Conservation (phyloP, 2,888 invertebrate genomes). For the Eremobia ochroleuca region DNA sequence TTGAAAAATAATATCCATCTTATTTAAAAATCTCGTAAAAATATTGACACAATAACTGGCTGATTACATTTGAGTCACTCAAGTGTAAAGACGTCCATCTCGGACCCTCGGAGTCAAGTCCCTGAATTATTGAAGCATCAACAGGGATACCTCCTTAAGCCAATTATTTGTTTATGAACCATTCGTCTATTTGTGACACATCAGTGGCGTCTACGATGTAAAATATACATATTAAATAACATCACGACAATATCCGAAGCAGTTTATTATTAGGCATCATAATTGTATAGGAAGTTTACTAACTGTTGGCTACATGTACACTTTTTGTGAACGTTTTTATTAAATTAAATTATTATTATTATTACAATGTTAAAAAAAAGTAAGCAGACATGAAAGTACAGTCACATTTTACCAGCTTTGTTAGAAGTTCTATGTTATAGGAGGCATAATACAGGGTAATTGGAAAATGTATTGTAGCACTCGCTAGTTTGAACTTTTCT, state of each 20-base stretch:
- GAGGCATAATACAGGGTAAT: not conserved
- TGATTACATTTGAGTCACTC: constrained; percentile 42
- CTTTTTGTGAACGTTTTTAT: too few relatives aligned
- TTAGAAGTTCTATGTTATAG: not conserved
- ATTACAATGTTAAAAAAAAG: too few relatives aligned
- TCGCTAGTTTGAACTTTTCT: not conserved
- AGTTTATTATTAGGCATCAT: too few relatives aligned
- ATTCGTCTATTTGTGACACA: constrained; percentile 18
- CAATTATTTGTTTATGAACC: constrained; percentile 44
- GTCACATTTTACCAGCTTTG: too few relatives aligned
- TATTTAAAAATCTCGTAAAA: constrained; percentile 2
- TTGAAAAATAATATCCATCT: not conserved
- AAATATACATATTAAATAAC: not conserved
- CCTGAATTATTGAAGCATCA: constrained; percentile 42
- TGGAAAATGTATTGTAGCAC: not conserved
- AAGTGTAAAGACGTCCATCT: constrained; percentile 38
- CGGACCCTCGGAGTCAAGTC: constrained; percentile 35
- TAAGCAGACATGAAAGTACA: not conserved
- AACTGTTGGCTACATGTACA: too few relatives aligned
- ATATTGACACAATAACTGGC: constrained; percentile 38
- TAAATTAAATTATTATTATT: too few relatives aligned
- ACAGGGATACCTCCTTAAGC: constrained; percentile 38
- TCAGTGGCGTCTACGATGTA: not conserved
- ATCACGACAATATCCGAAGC: not conserved
- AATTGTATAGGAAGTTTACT: too few relatives aligned